Base-by-base conservation (phyloP, 1,140 invertebrate species). In the Daktulosphaira vitifoliae region DNA sequence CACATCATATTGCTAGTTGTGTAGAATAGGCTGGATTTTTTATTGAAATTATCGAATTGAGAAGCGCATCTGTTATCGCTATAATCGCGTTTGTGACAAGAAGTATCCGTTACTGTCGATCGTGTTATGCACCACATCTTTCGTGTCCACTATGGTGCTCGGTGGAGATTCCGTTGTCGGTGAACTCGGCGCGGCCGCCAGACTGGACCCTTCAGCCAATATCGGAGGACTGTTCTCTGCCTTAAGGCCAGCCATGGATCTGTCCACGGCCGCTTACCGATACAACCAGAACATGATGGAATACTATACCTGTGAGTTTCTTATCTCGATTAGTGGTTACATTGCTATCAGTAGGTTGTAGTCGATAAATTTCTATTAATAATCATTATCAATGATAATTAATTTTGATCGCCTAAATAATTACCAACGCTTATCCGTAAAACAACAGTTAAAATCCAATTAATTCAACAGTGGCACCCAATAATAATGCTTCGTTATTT, bases 281-380 rank as follows among this genome's bases (percentile, higher is more conserved):
- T 96, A 96, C 80, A 96, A 94, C 77, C 92, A 94, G 73, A 94
- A 93, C 77, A 95, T 96, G 91, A 95, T 96, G 92, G 92, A 96
- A 80, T 96, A 95, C 79, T 96, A 96, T 74, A 94, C 92, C 74
- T 96, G 92, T 94, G 87, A 93, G 89, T 81, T 38, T 18, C 13
- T 16, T 6, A 33, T 5, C 29, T n/a, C n/a, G 38, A 39, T 39
- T n/a, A n/a, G n/a, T 39, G 8, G 38, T 39, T n/a, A n/a, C 8
- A 39, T 39, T n/a, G 8, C n/a, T 39, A 39, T 39, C 38, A n/a
- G n/a, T 9, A 9, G 38, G 38, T 39, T 39, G 8, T 39, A n/a
- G n/a, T 39, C 38, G 38, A 39, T 39, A 39, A 39, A 39, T 39
- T 9, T 39, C 38, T 39, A 39, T n/a, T n/a, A n/a, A n/a, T n/a